These are phyloP conservation scores for Rhinolophus ferrumequinum DNA, from an alignment of 2,113 vertebrate species.

Conservation along the genomic window DNA sequence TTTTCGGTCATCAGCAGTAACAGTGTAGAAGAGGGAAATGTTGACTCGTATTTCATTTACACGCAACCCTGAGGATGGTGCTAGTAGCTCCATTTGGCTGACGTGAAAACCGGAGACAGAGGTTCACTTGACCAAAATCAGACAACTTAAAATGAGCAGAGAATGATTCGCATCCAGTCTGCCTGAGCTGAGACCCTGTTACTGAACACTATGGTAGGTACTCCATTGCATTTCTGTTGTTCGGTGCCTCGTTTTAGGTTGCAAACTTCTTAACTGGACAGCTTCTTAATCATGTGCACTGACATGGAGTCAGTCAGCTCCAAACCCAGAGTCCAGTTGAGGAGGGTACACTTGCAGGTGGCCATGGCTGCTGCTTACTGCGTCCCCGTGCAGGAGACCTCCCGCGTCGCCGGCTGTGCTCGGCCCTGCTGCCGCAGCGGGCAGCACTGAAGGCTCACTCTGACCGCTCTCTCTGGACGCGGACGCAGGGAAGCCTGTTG, in stretches of 20 bases:
- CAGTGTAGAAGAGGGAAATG: not conserved
- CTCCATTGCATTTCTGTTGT: not conserved
- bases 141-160: not conserved
- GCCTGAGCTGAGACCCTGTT: not conserved
- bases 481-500: not conserved
- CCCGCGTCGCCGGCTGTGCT: not conserved
- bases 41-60: not conserved
- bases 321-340: not conserved
- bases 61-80: not conserved
- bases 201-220: not conserved
- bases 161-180: not conserved
- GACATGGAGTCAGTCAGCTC: not conserved
- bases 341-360: not conserved
- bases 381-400: fast-evolving
- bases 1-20: not conserved
- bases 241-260: not conserved
- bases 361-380: not conserved
- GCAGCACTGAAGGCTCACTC: not conserved
- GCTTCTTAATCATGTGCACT: not conserved
- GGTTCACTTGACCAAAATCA: not conserved
- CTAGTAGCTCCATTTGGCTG: not conserved
- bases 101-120: not conserved
- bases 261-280: not conserved
- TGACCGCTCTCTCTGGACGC: not conserved
- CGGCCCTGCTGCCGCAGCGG: not conserved